Evolutionary conservation across 2,888 invertebrate genomes (phyloP).

Genomic region (Clusia tigrina): DNA sequence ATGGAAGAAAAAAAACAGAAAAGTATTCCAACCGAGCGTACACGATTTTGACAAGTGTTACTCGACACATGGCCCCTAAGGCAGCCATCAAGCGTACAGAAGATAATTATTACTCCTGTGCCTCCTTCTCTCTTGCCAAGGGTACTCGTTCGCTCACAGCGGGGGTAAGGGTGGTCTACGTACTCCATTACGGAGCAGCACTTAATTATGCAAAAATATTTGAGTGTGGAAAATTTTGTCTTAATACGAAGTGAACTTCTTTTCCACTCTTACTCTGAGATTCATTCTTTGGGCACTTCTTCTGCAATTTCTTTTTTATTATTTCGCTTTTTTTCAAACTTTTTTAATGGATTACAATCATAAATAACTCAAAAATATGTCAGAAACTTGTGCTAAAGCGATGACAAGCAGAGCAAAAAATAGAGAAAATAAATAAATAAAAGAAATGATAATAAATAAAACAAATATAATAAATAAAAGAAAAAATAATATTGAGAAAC

Average conservation of each 20-base stretch:
- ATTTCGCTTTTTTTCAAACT: constrained; percentile 14
- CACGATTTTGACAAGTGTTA: constrained; percentile 40
- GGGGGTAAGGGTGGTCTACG: too few relatives aligned
- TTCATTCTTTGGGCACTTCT: background rate
- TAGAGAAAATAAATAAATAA: background rate
- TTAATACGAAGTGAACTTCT: background rate
- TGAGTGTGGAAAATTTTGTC: background rate
- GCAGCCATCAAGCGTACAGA: constrained; percentile 10
- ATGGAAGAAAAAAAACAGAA: constrained; percentile 16
- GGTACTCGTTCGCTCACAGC: background rate
- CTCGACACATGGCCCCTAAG: constrained; percentile 35
- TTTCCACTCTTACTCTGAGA: background rate
- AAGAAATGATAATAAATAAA: background rate
- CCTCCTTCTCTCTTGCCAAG: background rate
- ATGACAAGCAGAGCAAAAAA: constrained; percentile 26
- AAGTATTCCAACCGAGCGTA: constrained; percentile 19
- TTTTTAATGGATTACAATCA: constrained; percentile 27
- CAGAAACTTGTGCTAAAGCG: constrained; percentile 27
- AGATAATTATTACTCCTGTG: background rate
- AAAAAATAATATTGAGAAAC: too few relatives aligned
- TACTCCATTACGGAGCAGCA: too few relatives aligned
- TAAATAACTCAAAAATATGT: constrained; percentile 27
- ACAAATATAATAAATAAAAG: background rate
- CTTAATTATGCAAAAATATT: background rate
- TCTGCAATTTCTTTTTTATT: background rate